Percentiles rank a stretch among this genome's conserved stretches.
Evolutionary conservation across 2,113 vertebrate species (phyloP).

Genomic region (Ciconia boyciana): DNA sequence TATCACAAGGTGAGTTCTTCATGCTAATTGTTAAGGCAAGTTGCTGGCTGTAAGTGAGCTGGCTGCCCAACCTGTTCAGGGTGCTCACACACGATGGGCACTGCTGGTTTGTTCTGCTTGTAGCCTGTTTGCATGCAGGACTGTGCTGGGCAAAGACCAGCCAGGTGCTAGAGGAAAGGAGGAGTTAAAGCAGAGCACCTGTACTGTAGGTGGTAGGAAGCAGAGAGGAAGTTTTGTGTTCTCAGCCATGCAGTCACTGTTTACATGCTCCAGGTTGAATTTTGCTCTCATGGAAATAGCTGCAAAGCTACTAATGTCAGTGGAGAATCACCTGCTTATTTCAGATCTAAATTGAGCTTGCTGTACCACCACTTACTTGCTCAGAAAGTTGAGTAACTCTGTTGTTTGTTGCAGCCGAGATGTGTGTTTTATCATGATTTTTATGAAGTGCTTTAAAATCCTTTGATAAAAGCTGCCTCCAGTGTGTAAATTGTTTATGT

Average conservation of each 20-base stretch:
- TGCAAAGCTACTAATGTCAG: neutral
- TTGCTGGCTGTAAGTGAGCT: neutral
- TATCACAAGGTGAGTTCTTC: neutral
- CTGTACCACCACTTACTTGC: neutral
- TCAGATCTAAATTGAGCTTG: neutral
- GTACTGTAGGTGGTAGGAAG: neutral
- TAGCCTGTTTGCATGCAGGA: neutral
- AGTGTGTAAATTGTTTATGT: neutral
- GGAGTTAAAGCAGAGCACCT: neutral
- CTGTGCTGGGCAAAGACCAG: neutral
- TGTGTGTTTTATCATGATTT: neutral
- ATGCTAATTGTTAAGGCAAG: neutral
- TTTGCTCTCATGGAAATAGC: neutral
- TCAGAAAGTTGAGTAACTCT: neutral
- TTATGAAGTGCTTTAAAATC: neutral
- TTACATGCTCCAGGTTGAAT: neutral
- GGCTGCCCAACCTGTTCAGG: neutral
- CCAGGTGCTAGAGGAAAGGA: neutral
- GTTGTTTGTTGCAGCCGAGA: neutral
- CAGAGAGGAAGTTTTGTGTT: neutral
- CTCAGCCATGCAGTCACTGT: neutral
- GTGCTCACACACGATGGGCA: fast-evolving
- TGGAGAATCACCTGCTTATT: neutral
- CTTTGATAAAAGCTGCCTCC: neutral
- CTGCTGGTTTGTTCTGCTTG: neutral